Evolutionary conservation across 2,797 vertebrate species (phyloP), one percentile per base, ranked within the genome.

Genomic region (Streptopelia turtur): DNA sequence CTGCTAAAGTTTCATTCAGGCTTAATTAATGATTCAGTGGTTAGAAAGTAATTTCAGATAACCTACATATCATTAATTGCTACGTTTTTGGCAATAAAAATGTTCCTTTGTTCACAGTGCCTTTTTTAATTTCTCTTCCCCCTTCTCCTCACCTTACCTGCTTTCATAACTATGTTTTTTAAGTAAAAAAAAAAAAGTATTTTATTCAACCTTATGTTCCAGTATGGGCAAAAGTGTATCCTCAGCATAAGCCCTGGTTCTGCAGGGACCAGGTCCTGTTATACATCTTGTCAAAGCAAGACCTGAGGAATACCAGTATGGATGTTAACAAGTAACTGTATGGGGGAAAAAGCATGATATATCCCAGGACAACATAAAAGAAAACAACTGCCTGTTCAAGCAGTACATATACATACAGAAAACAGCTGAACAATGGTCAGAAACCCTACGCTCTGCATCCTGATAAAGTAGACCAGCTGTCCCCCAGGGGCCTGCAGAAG

Each of bases 381-480:
- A 77, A 91, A 94, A 71, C 49, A 87, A 16, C 64, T 64, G 24
- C 23, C 37, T 81, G 30, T 75, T 71, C 45, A 86, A 71, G 65
- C 23, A 88, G 50, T 78, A 60, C 31, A 47, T 45, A 75, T 11
- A 64, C 28, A 68, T 37, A 59, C 35, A 93, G 23, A 59, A 13
- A 75, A 82, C 27, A 41, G 61, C 50, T 78, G 64, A 86, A 60
- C 25, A 35, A 65, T 39, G 35, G 57, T 81, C 79, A 89, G 64
- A 87, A 78, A 78, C 63, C 61, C 71, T 95, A 31, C 1, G 2
- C 59, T 90, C 33, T 35, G 57, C 18, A 60, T 49, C 66, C 70
- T 94, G 72, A 94, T 74, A 87, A 96, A 97, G 79, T 31, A 84
- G 63, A 49, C 65, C 16, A 28, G 56, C 72, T 95, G 78, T 74